These are phyloP conservation scores for Tolmerus cingulatus DNA, from an alignment of 2,888 invertebrate genomes.

Conservation along the genomic window DNA sequence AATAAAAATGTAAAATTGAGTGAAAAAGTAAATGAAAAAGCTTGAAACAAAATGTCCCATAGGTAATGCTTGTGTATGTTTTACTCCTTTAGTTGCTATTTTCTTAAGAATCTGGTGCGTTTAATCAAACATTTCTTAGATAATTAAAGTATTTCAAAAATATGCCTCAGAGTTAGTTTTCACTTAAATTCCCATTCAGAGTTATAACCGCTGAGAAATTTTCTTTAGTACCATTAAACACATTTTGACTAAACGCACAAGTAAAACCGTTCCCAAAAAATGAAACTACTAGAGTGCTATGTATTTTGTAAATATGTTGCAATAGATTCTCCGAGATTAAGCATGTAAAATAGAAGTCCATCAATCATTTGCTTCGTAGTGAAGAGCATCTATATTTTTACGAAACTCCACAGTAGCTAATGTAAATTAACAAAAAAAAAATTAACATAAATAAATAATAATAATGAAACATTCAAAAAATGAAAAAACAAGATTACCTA, in stretches of 20 bases:
- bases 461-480: neutral
- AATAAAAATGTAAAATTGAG: neutral
- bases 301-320: slow-evolving; percentile 30
- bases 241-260: slow-evolving; percentile 37
- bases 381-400: slow-evolving; percentile 31
- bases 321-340: neutral
- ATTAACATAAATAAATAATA: neutral
- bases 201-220: neutral
- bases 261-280: slow-evolving; percentile 32
- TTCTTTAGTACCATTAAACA: slow-evolving; percentile 11
- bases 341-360: slow-evolving; percentile 28
- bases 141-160: neutral
- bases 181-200: neutral
- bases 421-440: neutral
- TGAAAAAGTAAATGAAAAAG: neutral
- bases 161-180: neutral
- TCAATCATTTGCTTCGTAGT: slow-evolving; percentile 14
- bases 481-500: neutral
- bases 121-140: neutral
- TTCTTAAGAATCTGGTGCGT: neutral
- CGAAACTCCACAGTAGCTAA: neutral
- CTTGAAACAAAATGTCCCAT: neutral
- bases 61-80: neutral
- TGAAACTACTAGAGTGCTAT: neutral
- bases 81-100: neutral